These are phyloP conservation scores for Lasioglossum vierecki DNA, from an alignment of 2,888 invertebrate species.

Conservation along the genomic window DNA sequence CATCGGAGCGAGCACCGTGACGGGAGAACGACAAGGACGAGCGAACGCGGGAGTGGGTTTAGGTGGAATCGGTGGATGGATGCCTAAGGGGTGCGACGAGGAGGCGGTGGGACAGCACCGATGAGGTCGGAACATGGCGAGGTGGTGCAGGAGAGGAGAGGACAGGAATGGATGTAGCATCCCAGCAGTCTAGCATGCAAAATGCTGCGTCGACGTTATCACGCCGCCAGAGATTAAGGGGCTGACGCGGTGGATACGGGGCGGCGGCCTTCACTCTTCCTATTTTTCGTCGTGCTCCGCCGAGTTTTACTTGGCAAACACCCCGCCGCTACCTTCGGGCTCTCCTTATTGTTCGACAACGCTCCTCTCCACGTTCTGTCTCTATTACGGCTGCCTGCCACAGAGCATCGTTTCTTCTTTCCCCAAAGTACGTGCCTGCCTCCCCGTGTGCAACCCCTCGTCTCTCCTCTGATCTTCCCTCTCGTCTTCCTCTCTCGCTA, in stretches of 20 bases:
- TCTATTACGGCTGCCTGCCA: constrained; percentile 42
- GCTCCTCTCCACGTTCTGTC: constrained; percentile 52
- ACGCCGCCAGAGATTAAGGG: constrained; percentile 80
- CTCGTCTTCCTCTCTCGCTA: constrained; percentile 1
- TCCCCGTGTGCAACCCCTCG: background rate
- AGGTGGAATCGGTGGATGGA: constrained; percentile 44
- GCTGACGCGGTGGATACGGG: constrained; percentile 81
- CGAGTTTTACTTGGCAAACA: constrained; percentile 82
- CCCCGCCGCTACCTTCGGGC: constrained; percentile 65
- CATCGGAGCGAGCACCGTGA: constrained; percentile 7
- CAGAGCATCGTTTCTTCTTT: constrained; percentile 50
- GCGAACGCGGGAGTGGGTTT: constrained; percentile 22
- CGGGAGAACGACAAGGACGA: constrained; percentile 43
- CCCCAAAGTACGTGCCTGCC: constrained; percentile 19
- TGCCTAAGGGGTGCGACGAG: constrained; percentile 27
- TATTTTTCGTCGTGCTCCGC: constrained; percentile 80
- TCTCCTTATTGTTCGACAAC: constrained; percentile 75
- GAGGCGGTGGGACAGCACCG: constrained; percentile 22
- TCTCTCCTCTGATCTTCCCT: background rate
- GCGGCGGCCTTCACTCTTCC: constrained; percentile 69
- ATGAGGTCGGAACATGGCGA: background rate
- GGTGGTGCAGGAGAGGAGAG: constrained; percentile 20
- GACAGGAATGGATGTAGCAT: constrained; percentile 71
- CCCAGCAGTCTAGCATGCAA: constrained; percentile 79
- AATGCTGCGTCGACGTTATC: constrained; percentile 83